Base-by-base conservation (phyloP, 2,888 invertebrate species). In the Norana najaformis region DNA sequence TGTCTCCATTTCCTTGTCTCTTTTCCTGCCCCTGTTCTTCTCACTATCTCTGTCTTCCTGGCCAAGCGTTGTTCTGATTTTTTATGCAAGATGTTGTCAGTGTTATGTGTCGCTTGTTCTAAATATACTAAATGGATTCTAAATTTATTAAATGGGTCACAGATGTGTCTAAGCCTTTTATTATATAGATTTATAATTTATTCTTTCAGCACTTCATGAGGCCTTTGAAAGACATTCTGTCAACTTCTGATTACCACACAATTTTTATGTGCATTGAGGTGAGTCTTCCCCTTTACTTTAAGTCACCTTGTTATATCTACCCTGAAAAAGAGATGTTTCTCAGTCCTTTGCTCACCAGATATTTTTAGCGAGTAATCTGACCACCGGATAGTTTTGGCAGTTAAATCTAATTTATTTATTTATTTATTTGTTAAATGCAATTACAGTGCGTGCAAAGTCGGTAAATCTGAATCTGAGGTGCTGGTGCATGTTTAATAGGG, bases 201-300 rank as follows among this genome's bases (percentile, higher is more conserved):
- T 37, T 88, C 89, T 92, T 94, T 53, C 94, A 95, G 94, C 93
- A 94, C 91, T 96, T 95, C 91, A 95, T 95, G 91, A 93, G 94
- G 89, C 95, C 95, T 8, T 95, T 99, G 92, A 94, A 94, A 91
- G 96, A 96, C 89, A 95, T 96, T 92, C 95, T 99, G 93, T 96
- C 96, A 92, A 96, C 96, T 35, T 97, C 97, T 91, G 97, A 98
- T 93, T 96, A 96, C 93, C 96, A 96, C 91, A 96, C 96, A 90
- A 97, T 99, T 93, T 99, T 99, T 96, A 97, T 97, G 93, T 97
- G 98, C 93, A 97, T 99, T 93, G 97, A 97, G 96, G 98, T 98
- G 95, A 95, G 95, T 93, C n/a, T 88, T n/a, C n/a, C 11, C 69
- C 5, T 69, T 69, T 69, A 6, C 11, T n/a, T 69, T 69, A n/a